Conservation (phyloP, 2,113 vertebrate species). For the Panurus biarmicus region DNA sequence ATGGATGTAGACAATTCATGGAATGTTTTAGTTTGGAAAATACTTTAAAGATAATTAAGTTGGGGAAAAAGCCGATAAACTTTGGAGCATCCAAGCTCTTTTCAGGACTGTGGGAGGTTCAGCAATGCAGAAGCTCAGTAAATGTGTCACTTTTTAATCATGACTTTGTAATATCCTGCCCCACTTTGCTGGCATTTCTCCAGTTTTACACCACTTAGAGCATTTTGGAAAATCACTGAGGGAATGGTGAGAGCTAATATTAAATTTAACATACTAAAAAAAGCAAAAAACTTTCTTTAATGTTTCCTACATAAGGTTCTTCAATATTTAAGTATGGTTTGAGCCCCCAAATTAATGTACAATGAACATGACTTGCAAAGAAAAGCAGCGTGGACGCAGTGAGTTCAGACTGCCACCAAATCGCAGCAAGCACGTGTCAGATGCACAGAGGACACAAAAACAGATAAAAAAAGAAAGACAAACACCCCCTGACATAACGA, state of each 20-base stretch:
- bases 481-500: not conserved
- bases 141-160: not conserved
- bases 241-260: not conserved
- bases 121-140: not conserved
- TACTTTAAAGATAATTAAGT: not conserved
- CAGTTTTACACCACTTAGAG: not conserved
- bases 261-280: not conserved
- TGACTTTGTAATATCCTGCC: not conserved
- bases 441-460: not conserved
- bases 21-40: not conserved
- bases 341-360: not conserved
- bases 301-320: not conserved
- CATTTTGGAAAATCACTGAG: not conserved
- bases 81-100: not conserved
- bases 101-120: not conserved
- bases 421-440: rapidly evolving
- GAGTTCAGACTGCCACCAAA: not conserved
- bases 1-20: not conserved
- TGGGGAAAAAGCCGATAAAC: not conserved
- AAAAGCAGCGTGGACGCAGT: rapidly evolving
- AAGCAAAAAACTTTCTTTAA: not conserved
- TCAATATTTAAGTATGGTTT: not conserved
- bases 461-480: not conserved
- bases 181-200: not conserved
- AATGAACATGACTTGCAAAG: not conserved